Evolutionary conservation across 1,140 invertebrate species (phyloP).

Genomic region (Telenomus remus): DNA sequence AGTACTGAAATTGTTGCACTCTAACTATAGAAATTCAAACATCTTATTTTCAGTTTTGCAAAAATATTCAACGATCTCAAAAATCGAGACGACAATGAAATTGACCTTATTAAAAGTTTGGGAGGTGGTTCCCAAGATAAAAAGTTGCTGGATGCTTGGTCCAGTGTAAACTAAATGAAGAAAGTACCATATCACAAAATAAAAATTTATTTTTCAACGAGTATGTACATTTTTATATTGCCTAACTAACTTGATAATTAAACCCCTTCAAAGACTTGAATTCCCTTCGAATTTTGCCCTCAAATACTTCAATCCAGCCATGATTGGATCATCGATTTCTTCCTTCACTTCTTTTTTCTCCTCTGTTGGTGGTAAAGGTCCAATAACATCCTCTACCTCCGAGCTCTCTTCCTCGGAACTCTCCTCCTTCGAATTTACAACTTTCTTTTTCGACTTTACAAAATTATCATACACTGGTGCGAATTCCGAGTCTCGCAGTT

Average conservation of each 20-base stretch:
- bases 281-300: constrained; percentile 78
- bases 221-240: not conserved
- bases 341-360: constrained; percentile 2
- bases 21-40: constrained; percentile 1
- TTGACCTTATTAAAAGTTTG: constrained; percentile 70
- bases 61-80: constrained; percentile 71
- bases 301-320: constrained; percentile 81
- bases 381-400: constrained; percentile 59
- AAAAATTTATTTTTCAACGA: constrained; percentile 7
- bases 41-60: constrained; percentile 66
- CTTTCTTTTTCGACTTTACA: constrained; percentile 11
- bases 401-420: constrained; percentile 2
- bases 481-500: constrained; percentile 82
- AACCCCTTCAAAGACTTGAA: constrained; percentile 8
- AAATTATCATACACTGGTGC: constrained; percentile 76
- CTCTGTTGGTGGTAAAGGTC: constrained; percentile 57
- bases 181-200: constrained; percentile 12
- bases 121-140: constrained; percentile 72
- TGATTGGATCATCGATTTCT: constrained; percentile 77
- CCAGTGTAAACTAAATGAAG: constrained; percentile 9
- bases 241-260: not conserved
- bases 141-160: constrained; percentile 71
- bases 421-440: constrained; percentile 15
- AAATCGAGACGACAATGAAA: constrained; percentile 65
- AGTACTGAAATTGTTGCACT: too few relatives aligned